These are phyloP conservation scores for Eristalis intricaria DNA, from an alignment of 2,888 invertebrate genomes.

Conservation along the genomic window DNA sequence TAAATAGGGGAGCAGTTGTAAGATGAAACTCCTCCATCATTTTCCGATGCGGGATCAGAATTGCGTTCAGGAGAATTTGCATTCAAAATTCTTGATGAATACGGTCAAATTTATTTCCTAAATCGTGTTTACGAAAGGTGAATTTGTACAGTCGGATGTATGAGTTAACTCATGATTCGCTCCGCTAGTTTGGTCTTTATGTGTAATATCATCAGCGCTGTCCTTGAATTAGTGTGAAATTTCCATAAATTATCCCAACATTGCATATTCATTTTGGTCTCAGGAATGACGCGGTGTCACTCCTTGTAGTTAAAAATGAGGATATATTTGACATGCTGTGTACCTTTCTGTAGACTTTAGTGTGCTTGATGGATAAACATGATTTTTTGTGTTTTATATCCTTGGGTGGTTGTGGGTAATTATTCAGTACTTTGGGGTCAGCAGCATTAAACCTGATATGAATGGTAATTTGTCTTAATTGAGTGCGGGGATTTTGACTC, in stretches of 20 bases:
- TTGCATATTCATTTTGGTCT: slow-evolving; percentile 80
- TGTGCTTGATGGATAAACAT: slow-evolving; percentile 66
- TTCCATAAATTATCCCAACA: slow-evolving; percentile 81
- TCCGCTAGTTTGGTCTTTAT: slow-evolving; percentile 40
- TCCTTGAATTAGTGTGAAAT: slow-evolving; percentile 80
- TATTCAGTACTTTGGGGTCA: slow-evolving; percentile 78
- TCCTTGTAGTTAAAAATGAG: slow-evolving; percentile 14
- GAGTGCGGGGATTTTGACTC: slow-evolving; percentile 27
- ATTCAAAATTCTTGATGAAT: slow-evolving; percentile 38
- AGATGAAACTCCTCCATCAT: slow-evolving; percentile 15
- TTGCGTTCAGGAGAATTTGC: slow-evolving; percentile 39
- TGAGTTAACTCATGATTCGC: slow-evolving; percentile 26
- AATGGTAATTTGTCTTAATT: slow-evolving; percentile 73
- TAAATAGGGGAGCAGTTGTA: slow-evolving; percentile 39
- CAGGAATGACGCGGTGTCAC: slow-evolving; percentile 11
- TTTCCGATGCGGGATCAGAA: slow-evolving; percentile 8
- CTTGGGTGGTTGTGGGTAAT: slow-evolving; percentile 73
- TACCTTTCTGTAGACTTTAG: slow-evolving; percentile 37
- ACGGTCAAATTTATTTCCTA: slow-evolving; percentile 54
- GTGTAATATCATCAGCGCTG: slow-evolving; percentile 23
- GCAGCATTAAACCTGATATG: slow-evolving; percentile 75
- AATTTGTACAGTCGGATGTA: slow-evolving; percentile 20
- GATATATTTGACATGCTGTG: background rate
- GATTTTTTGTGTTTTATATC: slow-evolving; percentile 15
- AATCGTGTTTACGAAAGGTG: slow-evolving; percentile 46